Evolutionary conservation across 2,888 invertebrate genomes (phyloP).

Genomic region (Nebria salina): DNA sequence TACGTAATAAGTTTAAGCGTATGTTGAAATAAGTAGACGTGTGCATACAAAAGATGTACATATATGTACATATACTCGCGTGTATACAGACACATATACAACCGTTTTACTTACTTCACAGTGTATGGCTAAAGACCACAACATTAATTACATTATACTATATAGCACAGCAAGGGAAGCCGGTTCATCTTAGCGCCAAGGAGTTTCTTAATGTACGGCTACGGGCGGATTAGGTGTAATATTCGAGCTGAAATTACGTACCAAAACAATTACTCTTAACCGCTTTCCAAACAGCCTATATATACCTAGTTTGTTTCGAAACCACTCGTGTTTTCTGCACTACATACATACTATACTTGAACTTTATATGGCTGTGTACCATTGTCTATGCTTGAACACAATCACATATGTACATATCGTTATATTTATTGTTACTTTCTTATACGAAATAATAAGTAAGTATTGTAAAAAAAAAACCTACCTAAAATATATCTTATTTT

Average conservation of each 20-base stretch:
- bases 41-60: too few relatives aligned
- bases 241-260: constrained; percentile 17
- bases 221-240: constrained; percentile 36
- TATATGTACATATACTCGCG: too few relatives aligned
- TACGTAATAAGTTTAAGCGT: too few relatives aligned
- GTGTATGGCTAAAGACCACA: constrained; percentile 43
- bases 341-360: too few relatives aligned
- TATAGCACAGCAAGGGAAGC: constrained; percentile 17
- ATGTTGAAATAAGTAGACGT: too few relatives aligned
- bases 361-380: not conserved
- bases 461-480: too few relatives aligned
- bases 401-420: not conserved
- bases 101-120: constrained; percentile 31
- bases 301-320: not conserved
- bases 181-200: constrained; percentile 38
- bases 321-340: not conserved
- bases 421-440: not conserved
- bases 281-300: constrained; percentile 23
- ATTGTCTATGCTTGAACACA: not conserved
- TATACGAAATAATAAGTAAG: too few relatives aligned
- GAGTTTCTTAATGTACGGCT: constrained; percentile 44
- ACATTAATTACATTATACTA: constrained; percentile 45
- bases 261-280: constrained; percentile 32
- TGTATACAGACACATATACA: not conserved
- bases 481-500: too few relatives aligned